These are phyloP conservation scores for Pteruthius melanotis DNA, from an alignment of 2,113 vertebrate genomes.

Conservation along the genomic window DNA sequence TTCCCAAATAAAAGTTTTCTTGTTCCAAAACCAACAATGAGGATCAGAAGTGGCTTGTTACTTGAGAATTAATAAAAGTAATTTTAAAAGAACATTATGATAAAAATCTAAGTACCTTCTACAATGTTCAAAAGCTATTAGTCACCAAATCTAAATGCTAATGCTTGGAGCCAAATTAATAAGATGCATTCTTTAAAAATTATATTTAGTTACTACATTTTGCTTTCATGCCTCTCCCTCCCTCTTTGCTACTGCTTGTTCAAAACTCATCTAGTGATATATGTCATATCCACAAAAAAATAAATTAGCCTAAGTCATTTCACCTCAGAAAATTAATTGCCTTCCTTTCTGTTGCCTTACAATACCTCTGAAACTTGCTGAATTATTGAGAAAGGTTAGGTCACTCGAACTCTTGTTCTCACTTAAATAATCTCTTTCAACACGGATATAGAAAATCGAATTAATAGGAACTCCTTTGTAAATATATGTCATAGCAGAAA, in stretches of 20 bases:
- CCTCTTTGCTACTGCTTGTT: background rate
- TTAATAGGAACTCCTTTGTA: background rate
- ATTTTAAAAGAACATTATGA: background rate
- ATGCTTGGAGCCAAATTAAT: background rate
- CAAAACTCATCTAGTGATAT: background rate
- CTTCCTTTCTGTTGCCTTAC: background rate
- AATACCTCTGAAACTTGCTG: background rate
- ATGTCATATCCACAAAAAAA: background rate
- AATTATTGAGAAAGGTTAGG: conserved; percentile 36
- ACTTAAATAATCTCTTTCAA: background rate
- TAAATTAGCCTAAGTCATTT: background rate
- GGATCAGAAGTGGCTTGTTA: background rate
- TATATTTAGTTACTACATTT: background rate
- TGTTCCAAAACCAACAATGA: background rate
- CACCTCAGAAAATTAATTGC: conserved; percentile 15
- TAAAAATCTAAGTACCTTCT: background rate
- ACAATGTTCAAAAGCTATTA: background rate
- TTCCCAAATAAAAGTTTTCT: background rate
- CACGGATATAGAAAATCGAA: background rate
- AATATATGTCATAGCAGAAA: background rate
- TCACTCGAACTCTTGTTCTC: background rate
- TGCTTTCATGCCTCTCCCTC: background rate
- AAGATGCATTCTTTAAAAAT: background rate
- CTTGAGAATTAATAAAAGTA: background rate
- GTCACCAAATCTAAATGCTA: background rate